phyloP scores from a whole-genome alignment of 2,888 invertebrate genomes.

The Machimus atricapillus region DNA sequence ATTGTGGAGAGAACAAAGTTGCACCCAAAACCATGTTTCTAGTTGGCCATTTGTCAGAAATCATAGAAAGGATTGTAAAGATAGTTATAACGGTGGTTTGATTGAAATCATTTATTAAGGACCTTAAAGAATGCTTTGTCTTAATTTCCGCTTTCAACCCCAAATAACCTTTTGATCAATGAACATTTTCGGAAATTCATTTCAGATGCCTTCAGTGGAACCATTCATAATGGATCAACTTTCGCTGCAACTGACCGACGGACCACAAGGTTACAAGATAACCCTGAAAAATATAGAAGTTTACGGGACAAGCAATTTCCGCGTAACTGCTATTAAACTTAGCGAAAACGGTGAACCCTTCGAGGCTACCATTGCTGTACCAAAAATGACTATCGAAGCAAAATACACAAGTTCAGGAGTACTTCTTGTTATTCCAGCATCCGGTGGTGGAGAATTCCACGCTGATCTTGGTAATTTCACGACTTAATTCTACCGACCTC shows the following conservation, averaged over 20 bases:
- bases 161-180: not conserved
- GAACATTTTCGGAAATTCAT: not conserved
- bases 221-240: constrained; percentile 71
- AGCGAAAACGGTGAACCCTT: constrained; percentile 71
- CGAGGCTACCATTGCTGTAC: constrained; percentile 70
- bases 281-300: constrained; percentile 68
- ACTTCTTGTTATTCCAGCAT: constrained; percentile 73
- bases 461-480: constrained; percentile 66
- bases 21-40: no score
- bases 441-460: constrained; percentile 74
- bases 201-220: constrained; percentile 69
- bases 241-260: constrained; percentile 67
- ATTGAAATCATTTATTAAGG: no score
- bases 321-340: constrained; percentile 66
- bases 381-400: constrained; percentile 71
- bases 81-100: no score
- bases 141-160: not conserved
- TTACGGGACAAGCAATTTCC: constrained; percentile 71
- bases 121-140: not conserved
- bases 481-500: not conserved
- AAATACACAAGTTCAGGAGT: constrained; percentile 74
- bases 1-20: no score
- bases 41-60: no score
- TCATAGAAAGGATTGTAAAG: no score
- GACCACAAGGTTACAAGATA: constrained; percentile 68